Conservation (phyloP, 2,113 vertebrate genomes). For the Percina caprodes region DNA sequence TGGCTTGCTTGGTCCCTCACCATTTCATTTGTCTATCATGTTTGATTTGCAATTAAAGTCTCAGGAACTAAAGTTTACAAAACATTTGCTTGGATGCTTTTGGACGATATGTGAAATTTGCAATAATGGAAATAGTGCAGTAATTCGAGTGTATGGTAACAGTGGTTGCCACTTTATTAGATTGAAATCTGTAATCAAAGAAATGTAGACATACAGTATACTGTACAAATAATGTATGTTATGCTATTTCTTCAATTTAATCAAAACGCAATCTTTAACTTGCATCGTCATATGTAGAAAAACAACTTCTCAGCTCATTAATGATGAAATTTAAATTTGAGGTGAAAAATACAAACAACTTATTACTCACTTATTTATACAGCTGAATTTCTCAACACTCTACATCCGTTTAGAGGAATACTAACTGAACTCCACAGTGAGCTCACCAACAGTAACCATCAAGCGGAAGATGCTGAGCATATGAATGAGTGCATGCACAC, state of each 20-base stretch:
- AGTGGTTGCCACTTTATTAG: neutral
- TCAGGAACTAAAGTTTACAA: neutral
- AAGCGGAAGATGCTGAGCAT: constrained; percentile 34
- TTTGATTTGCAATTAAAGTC: neutral
- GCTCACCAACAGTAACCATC: constrained; percentile 48
- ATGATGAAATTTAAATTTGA: constrained; percentile 9
- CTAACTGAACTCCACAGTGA: constrained; percentile 23
- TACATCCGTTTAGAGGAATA: constrained; percentile 19
- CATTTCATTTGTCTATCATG: neutral
- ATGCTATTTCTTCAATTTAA: neutral
- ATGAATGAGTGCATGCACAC: constrained; percentile 41
- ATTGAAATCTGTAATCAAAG: neutral
- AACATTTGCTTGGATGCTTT: neutral
- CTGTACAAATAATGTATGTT: neutral
- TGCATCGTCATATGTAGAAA: neutral
- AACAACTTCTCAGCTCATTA: neutral
- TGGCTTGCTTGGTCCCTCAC: neutral
- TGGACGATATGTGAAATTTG: neutral
- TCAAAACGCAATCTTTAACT: neutral
- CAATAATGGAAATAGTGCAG: neutral
- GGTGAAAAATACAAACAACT: constrained; percentile 9
- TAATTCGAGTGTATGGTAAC: neutral
- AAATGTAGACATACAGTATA: neutral
- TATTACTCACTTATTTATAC: constrained; percentile 28
- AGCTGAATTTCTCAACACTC: constrained; percentile 10